Evolutionary conservation across 2,888 invertebrate genomes (phyloP).

Genomic region (Melinopterus prodromus): DNA sequence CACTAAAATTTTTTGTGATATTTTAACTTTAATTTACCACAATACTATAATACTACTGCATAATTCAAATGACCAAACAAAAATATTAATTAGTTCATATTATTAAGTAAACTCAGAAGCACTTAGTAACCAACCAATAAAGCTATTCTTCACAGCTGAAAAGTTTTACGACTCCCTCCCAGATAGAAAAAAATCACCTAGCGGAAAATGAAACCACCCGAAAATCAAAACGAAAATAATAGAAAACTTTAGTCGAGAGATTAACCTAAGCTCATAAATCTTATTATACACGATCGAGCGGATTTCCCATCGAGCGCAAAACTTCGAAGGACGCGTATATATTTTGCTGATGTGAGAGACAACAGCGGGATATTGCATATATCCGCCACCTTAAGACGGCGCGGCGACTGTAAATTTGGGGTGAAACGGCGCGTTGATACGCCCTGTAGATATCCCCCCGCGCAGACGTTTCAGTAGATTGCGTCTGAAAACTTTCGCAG

Average conservation of each 20-base stretch:
- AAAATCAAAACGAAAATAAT: neutral
- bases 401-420: neutral
- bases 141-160: neutral
- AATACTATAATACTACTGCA: too few relatives aligned
- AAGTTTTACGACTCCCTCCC: neutral
- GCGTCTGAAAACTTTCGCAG: neutral
- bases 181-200: too few relatives aligned
- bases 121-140: neutral
- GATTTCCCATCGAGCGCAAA: neutral
- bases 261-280: neutral
- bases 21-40: too few relatives aligned
- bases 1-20: too few relatives aligned
- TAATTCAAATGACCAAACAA: too few relatives aligned
- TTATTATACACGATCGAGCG: neutral
- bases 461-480: neutral
- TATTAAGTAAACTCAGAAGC: neutral
- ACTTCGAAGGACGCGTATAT: neutral
- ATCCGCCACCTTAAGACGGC: neutral
- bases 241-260: neutral
- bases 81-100: too few relatives aligned
- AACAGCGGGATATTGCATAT: neutral
- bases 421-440: neutral
- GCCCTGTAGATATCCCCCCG: neutral
- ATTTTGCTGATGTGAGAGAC: neutral
- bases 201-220: neutral